These are phyloP conservation scores for Oryzias sinensis DNA, from an alignment of 2,797 vertebrate species.

Conservation along the genomic window DNA sequence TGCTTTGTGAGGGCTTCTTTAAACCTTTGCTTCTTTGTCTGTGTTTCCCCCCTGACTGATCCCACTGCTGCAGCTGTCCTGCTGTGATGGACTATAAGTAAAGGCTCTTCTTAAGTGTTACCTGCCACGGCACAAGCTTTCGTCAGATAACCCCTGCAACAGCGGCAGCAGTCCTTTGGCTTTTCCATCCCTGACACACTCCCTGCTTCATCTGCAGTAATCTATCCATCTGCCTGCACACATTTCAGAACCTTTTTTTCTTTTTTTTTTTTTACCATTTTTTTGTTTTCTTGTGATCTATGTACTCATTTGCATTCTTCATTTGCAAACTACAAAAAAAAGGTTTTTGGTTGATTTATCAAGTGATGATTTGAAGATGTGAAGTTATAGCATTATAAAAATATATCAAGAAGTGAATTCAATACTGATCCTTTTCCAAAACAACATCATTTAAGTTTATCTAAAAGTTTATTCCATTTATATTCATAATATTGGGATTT, in stretches of 20 bases:
- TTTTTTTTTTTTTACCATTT: neutral
- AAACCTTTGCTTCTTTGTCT: slow-evolving; percentile 52
- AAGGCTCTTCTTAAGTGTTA: slow-evolving; percentile 32
- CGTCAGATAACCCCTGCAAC: slow-evolving; percentile 42
- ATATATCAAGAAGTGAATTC: no score
- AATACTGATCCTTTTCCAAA: no score
- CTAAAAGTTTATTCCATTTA: no score
- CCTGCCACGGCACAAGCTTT: slow-evolving; percentile 43
- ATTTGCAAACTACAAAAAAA: neutral
- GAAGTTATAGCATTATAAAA: no score
- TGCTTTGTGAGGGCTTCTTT: slow-evolving; percentile 46
- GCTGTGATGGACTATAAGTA: slow-evolving; percentile 48
- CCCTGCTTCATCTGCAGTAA: slow-evolving; percentile 7
- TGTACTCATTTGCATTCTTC: neutral
- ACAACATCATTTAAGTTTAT: no score
- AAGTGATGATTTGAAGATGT: no score
- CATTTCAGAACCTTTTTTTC: neutral
- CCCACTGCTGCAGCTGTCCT: slow-evolving; percentile 43
- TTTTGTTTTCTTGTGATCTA: neutral
- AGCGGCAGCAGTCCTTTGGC: slow-evolving; percentile 20
- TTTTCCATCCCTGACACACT: slow-evolving; percentile 17
- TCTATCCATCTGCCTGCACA: slow-evolving; percentile 5
- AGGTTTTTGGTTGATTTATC: no score
- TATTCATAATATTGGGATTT: no score
- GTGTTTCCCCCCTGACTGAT: slow-evolving; percentile 35